These are phyloP conservation scores for Hypotaenidia okinawae DNA, from an alignment of 2,797 vertebrate species.

Conservation along the genomic window DNA sequence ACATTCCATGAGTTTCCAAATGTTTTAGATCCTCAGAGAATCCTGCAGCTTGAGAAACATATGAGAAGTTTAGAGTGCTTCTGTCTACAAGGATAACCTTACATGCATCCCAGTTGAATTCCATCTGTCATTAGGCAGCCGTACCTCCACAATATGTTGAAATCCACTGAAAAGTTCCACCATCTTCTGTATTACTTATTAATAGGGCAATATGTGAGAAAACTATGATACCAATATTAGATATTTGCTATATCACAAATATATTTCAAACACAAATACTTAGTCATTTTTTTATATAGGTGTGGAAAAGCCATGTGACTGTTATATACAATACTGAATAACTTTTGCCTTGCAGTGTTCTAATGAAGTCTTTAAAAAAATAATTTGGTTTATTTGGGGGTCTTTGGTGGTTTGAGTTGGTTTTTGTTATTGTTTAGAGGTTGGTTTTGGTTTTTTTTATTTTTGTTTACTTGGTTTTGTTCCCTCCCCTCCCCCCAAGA, in stretches of 20 bases:
- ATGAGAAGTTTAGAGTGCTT: conserved; percentile 64
- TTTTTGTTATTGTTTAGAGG: no score
- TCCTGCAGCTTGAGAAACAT: conserved; percentile 63
- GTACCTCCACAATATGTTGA: conserved; percentile 8
- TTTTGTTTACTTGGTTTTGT: no score
- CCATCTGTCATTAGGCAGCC: conserved; percentile 58
- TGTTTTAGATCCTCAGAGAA: conserved; percentile 66
- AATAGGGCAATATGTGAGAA: not conserved
- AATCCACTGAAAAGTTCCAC: conserved; percentile 9
- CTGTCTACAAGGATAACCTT: conserved; percentile 53
- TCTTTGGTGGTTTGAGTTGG: no score
- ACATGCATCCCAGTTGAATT: conserved; percentile 45
- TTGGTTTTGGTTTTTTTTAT: no score
- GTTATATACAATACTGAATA: not conserved
- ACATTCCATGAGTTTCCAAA: conserved; percentile 54
- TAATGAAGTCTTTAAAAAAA: not conserved
- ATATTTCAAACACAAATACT: not conserved
- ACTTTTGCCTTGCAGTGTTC: not conserved
- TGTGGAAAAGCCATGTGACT: not conserved
- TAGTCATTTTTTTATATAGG: not conserved
- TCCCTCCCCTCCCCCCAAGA: no score
- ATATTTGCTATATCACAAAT: not conserved
- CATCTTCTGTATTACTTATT: not conserved
- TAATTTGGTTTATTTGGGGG: not conserved
- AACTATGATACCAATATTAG: not conserved